Evolutionary conservation across 2,888 invertebrate species (phyloP), one percentile per base, ranked within the genome.

Genomic region (Chaetogeoica ovagalla): DNA sequence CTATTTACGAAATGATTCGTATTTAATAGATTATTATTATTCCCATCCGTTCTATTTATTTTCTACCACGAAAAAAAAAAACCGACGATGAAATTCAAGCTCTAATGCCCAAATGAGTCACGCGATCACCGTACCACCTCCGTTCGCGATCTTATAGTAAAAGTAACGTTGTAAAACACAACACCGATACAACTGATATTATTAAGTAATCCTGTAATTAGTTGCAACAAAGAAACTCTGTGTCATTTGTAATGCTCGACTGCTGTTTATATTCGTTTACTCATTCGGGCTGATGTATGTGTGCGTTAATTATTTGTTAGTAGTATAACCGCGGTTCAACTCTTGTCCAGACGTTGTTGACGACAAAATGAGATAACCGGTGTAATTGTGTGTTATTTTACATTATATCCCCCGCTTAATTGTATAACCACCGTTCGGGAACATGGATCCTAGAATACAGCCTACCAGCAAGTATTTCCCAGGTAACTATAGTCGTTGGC

Each of bases 401-500:
- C 52, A 23, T 72, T 37, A 15, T 65, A 39, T 17, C n/a, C 30
- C 11, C n/a, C 5, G 37, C 17, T 21, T 21, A n/a, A 59, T 57
- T 71, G 39, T 7, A 39, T 65, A 23, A 63, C 52, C 23, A 43
- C 17, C 15, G 0, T 19, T 30, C 30, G 30, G 30, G 11, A 21
- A 62, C 55, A 79, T 79, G 77, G 77, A 79, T 63, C 70, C 77
- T 2, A 79, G 55, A 11, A 39, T 79, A 52, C 77, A 79, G 21
- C 77, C 70, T 39, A 39, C 77, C 21, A 71, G 63, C 62, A 79
- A 79, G 39, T 79, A 79, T 57, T 79, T 79, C 13, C 77, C 77
- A 39, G 77, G 77, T 79, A 71, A 71, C 30, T 48, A 9, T 62
- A 23, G 5, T 68, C 9, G 63, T 30, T 30, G 30, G 30, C 30